These are phyloP conservation scores for Arion vulgaris DNA, from an alignment of 1,140 invertebrate species.

Conservation along the genomic window DNA sequence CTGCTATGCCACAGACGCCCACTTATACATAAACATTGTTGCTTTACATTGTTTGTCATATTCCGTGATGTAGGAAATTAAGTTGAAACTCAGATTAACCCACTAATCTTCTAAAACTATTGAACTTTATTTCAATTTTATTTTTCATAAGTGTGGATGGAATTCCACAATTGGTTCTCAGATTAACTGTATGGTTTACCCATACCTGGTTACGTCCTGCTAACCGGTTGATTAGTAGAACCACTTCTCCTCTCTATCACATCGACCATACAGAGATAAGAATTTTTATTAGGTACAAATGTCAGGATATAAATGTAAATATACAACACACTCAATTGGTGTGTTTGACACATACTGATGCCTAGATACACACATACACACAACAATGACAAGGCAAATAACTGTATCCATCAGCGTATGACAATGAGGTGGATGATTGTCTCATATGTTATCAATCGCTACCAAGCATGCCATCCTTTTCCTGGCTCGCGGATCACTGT, in stretches of 20 bases:
- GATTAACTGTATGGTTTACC: too few species aligned
- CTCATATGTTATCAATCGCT: neutral
- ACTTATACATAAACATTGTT: too few species aligned
- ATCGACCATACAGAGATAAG: neutral
- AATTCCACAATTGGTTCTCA: too few species aligned
- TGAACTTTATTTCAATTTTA: too few species aligned
- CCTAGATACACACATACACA: neutral
- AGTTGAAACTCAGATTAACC: too few species aligned
- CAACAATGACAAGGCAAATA: neutral
- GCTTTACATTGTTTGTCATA: too few species aligned
- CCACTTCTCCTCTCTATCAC: neutral
- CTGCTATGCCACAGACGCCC: too few species aligned
- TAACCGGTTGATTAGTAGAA: neutral
- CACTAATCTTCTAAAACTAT: too few species aligned
- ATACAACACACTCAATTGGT: neutral
- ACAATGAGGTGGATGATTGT: neutral
- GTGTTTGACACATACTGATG: neutral
- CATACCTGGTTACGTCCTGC: too few species aligned
- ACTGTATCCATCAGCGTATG: neutral
- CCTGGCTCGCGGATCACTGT: constrained; percentile 35
- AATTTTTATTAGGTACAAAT: neutral
- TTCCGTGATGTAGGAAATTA: too few species aligned
- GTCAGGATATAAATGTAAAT: neutral
- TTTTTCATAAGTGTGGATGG: too few species aligned
- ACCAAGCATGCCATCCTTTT: constrained; percentile 28